Evolutionary conservation across 1,140 invertebrate genomes (phyloP), one percentile per base, ranked within the genome.

Genomic region (Heliconius congener): DNA sequence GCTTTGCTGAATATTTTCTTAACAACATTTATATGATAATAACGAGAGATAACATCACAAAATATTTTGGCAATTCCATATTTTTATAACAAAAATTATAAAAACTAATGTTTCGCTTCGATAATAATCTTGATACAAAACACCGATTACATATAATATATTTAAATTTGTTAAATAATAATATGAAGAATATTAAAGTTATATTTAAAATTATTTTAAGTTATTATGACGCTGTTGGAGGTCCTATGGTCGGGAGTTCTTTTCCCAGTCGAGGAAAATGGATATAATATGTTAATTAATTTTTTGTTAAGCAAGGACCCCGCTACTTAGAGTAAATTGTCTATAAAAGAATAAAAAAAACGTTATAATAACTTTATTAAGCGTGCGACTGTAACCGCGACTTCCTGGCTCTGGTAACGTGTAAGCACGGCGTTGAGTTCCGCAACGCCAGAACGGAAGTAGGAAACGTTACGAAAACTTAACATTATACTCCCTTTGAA

Each of bases 91-190:
- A n/a, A 19, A 23, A 23, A n/a, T 60, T 60, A 60, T 11, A 60
- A 60, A 60, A 60, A 60, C 55, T 60, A 60, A 60, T 60, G 55
- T 60, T 60, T 60, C 8, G 8, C 55, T n/a, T 57, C n/a, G 55
- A 57, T 57, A 57, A 57, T 23, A 23, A 57, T 57, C 55, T 57
- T 57, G 55, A 57, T 57, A 57, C 55, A n/a, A 57, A 57, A n/a
- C n/a, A 57, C 55, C n/a, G n/a, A 57, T 57, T 0, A 57, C n/a
- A 57, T 0, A 8, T 19, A 52, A 57, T 57, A 57, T 57, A 57
- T 57, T 57, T 9, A 57, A 57, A 57, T 57, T 23, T 57, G 8
- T n/a, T 57, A 57, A 57, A 57, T 57, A 57, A n/a, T 57, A 57
- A 46, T 46, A 46, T 46, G 42, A 4, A 16, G 13, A 46, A 46